phyloP scores from a whole-genome alignment of 2,113 vertebrate species.

The Phrynosoma blainvillii region DNA sequence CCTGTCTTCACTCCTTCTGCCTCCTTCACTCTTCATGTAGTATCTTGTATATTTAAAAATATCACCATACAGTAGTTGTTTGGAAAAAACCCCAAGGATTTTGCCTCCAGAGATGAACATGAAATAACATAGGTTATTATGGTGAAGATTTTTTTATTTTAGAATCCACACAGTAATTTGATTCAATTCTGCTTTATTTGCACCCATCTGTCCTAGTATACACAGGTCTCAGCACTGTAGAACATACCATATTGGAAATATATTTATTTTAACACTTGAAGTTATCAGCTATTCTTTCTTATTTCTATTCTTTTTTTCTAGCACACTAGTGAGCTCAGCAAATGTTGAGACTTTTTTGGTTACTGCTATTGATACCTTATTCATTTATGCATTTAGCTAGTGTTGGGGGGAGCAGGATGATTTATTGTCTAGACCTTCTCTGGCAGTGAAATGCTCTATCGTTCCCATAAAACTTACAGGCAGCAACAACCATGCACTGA shows the following conservation, averaged over 20 bases:
- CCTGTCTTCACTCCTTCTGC: too few species aligned
- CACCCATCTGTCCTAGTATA: not conserved
- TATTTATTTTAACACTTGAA: not conserved
- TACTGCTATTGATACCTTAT: not conserved
- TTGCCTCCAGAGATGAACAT: not conserved
- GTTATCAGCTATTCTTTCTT: not conserved
- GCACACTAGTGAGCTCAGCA: constrained; percentile 3
- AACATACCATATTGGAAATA: not conserved
- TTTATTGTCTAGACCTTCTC: constrained; percentile 29
- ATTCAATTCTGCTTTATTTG: not conserved
- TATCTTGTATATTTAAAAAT: not conserved
- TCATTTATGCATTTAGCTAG: constrained; percentile 16
- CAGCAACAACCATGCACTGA: not conserved
- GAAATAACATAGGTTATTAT: not conserved
- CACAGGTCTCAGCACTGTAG: not conserved
- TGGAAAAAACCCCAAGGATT: too few species aligned
- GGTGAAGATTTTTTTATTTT: not conserved
- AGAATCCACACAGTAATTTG: not conserved
- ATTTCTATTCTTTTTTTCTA: not conserved
- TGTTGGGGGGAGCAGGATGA: constrained; percentile 29
- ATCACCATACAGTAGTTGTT: too few species aligned
- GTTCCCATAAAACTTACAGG: constrained; percentile 15
- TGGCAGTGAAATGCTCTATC: constrained; percentile 27
- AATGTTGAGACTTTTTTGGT: not conserved
- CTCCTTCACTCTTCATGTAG: not conserved